These are phyloP conservation scores for Pseudomyrmex cubaensis DNA, from an alignment of 1,140 invertebrate species.

Conservation along the genomic window DNA sequence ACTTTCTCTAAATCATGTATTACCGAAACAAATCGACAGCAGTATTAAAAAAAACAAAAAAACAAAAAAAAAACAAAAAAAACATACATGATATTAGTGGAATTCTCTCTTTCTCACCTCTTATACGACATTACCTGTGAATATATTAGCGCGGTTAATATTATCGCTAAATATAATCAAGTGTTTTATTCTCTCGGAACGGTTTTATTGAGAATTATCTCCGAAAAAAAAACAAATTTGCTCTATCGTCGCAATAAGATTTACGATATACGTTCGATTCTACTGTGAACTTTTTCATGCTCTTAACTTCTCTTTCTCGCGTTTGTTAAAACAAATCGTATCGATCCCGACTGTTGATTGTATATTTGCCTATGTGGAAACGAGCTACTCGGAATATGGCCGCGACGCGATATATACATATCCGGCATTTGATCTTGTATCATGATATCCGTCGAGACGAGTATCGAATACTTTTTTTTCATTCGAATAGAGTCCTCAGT, in stretches of 20 bases:
- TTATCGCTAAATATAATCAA: no score
- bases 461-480: conserved; percentile 22
- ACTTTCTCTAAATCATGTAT: not conserved
- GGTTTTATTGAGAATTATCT: not conserved
- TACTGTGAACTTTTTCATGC: not conserved
- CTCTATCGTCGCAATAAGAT: not conserved
- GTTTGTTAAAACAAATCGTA: not conserved
- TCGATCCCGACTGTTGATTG: not conserved
- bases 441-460: not conserved
- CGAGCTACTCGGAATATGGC: not conserved
- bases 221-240: conserved; percentile 11
- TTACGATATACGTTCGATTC: not conserved
- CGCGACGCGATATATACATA: conserved; percentile 30
- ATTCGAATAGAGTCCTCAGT: not conserved
- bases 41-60: not conserved
- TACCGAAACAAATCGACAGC: not conserved
- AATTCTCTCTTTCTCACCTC: no score
- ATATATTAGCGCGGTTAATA: no score
- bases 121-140: no score
- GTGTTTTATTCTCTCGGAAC: no score
- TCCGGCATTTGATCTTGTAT: not conserved
- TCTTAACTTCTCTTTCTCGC: not conserved
- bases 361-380: not conserved
- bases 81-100: no score
- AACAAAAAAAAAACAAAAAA: no score